phyloP scores from a whole-genome alignment of 2,797 vertebrate species.

The Chelon labrosus region DNA sequence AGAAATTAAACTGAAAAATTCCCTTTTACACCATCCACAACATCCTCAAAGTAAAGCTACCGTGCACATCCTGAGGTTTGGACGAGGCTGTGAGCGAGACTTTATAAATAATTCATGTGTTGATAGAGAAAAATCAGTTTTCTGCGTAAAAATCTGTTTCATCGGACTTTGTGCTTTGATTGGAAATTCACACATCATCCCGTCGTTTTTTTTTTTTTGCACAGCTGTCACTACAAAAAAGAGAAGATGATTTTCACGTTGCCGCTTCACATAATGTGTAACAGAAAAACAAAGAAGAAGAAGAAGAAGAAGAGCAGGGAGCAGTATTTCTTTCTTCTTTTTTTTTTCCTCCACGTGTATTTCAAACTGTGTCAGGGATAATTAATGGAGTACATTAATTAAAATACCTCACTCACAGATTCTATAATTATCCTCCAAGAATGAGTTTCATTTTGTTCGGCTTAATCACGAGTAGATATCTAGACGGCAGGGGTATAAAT shows the following conservation, averaged over 20 bases:
- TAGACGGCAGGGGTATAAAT: slow-evolving; percentile 22
- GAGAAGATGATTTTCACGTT: too few relatives aligned
- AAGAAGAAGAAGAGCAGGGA: background rate
- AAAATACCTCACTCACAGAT: slow-evolving; percentile 27
- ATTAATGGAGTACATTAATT: slow-evolving; percentile 48
- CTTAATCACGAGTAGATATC: slow-evolving; percentile 13
- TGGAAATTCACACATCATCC: too few relatives aligned
- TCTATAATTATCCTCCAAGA: slow-evolving; percentile 38
- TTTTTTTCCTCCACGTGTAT: slow-evolving; percentile 9
- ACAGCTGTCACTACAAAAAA: background rate
- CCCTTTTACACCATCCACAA: background rate
- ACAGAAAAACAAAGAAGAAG: background rate
- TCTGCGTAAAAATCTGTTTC: background rate
- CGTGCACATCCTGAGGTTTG: background rate
- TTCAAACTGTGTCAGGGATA: slow-evolving; percentile 29
- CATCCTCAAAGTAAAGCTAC: slow-evolving; percentile 9
- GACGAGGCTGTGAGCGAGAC: slow-evolving; percentile 1
- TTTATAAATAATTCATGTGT: slow-evolving; percentile 38
- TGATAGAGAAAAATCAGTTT: slow-evolving; percentile 9
- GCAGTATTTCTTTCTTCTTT: background rate
- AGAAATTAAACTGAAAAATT: too few relatives aligned
- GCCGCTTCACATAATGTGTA: too few relatives aligned
- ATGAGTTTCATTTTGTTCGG: slow-evolving; percentile 22
- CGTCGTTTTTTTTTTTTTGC: background rate
- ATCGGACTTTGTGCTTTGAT: slow-evolving; percentile 4